phyloP scores from a whole-genome alignment of 2,888 invertebrate species.

The Helobdella robusta region DNA sequence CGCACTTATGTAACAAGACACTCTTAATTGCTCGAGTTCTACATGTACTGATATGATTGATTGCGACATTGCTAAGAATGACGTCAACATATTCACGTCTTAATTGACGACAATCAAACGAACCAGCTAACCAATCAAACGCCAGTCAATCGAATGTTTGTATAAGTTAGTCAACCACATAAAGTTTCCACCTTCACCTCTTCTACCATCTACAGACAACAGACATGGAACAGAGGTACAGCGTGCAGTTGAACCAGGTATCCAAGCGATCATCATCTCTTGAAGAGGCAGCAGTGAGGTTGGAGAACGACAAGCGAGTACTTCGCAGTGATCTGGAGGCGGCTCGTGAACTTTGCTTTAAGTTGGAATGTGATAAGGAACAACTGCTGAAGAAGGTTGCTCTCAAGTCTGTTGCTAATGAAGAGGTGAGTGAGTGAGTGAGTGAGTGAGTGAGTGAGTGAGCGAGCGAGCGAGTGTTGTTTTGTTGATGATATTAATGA shows the following conservation, averaged over 20 bases:
- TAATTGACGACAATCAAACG: no score
- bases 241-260: constrained; percentile 45
- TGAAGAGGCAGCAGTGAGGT: constrained; percentile 42
- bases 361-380: constrained; percentile 47
- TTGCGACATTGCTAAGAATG: no score
- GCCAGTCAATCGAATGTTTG: no score
- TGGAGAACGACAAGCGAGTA: constrained; percentile 46
- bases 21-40: no score
- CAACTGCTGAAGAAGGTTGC: constrained; percentile 45
- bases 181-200: neutral
- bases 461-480: no score
- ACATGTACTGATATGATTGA: no score
- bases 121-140: no score
- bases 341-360: constrained; percentile 46
- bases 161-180: no score
- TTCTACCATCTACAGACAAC: constrained; percentile 37
- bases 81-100: no score
- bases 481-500: neutral
- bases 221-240: constrained; percentile 44
- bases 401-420: constrained; percentile 44
- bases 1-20: no score
- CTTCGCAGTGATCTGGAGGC: constrained; percentile 45
- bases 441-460: no score
- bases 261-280: constrained; percentile 43
- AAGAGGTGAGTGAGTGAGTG: no score